Base-by-base conservation (phyloP, 35 echinoderm and acorn worm genomes). In the Stichopus chloronotus region DNA sequence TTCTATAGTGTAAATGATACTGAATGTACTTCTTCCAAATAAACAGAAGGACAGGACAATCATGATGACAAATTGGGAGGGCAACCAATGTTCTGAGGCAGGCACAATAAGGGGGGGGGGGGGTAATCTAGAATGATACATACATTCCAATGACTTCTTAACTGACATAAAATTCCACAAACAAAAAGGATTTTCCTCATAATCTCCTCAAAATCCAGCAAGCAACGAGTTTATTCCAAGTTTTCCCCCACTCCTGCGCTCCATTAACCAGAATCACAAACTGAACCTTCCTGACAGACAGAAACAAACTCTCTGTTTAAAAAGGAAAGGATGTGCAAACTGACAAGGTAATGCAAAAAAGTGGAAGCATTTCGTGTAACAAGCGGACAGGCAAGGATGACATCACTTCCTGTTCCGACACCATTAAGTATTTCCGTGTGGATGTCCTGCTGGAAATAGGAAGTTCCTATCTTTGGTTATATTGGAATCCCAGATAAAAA, bases 401-500 rank as follows among this genome's bases (percentile, higher is more conserved):
- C 65, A 89, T 89, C 87, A 89, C 87, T 71, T 89, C 87, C 87
- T 89, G 9, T 89, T 53, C 61, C 65, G 10, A 85, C 52, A 89
- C 71, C 30, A 43, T 87, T 89, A 54, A 89, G 87, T 89, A 25
- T 61, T 89, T 89, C 87, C 87, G 58, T 21, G 65, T 89, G 87
- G 87, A 71, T 89, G 87, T 89, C 59, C 59, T 65, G 58, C 43
- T 89, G 87, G 87, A 89, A 89, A 53, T 89, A 61, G 16, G 57
- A 52, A 89, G 59, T 89, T 89, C 87, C 87, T 71, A 59, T 89
- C 52, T 71, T 71, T 11, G 30, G 60, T 30, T 54, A 10, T 71
- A 89, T 89, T 71, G 59, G 23, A 89, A 89, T 63, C 52, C 87
- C 87, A 89, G 87, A 89, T 52, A 23, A 69, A 56, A 89, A 63